A percentile compares a stretch with the other conserved stretches of the same genome.
These are phyloP conservation scores for Drosophila glabriapex DNA, from an alignment of 2,888 invertebrate genomes.

Conservation along the genomic window DNA sequence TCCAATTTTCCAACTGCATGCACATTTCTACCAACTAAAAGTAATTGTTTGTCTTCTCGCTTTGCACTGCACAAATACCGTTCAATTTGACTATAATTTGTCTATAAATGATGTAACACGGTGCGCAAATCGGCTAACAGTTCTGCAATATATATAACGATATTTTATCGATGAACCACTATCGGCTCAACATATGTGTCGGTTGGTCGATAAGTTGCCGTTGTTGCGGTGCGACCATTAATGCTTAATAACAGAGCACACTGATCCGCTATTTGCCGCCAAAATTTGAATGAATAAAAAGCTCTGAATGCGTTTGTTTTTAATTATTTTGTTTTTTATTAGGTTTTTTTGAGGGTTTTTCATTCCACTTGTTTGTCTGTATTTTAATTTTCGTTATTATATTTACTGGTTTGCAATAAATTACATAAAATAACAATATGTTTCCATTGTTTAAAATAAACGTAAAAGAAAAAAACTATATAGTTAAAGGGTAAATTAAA, in stretches of 20 bases:
- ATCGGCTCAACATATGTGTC: constrained; percentile 4
- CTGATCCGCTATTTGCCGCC: not conserved
- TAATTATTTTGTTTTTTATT: constrained; percentile 73
- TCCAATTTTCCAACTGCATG: constrained; percentile 39
- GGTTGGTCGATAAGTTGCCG: constrained; percentile 29
- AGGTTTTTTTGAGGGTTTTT: constrained; percentile 53
- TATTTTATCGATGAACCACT: not conserved
- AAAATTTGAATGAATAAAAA: constrained; percentile 1
- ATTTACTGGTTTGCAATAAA: constrained; percentile 76
- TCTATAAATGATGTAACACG: constrained; percentile 64
- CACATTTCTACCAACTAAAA: constrained; percentile 39
- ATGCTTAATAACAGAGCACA: constrained; percentile 2
- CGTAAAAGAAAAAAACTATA: constrained; percentile 56
- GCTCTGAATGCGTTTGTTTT: constrained; percentile 28
- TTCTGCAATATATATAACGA: constrained; percentile 11
- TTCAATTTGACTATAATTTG: constrained; percentile 46
- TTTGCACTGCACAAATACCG: constrained; percentile 28
- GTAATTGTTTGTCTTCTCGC: constrained; percentile 28
- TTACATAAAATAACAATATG: constrained; percentile 69
- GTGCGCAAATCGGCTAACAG: constrained; percentile 35
- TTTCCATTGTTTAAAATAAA: constrained; percentile 59
- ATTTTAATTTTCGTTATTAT: constrained; percentile 66
- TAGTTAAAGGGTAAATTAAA: constrained; percentile 67
- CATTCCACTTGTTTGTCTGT: constrained; percentile 67
- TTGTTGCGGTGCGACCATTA: constrained; percentile 1